Conservation (phyloP, 2,113 vertebrate genomes). For the Columbina picui region DNA sequence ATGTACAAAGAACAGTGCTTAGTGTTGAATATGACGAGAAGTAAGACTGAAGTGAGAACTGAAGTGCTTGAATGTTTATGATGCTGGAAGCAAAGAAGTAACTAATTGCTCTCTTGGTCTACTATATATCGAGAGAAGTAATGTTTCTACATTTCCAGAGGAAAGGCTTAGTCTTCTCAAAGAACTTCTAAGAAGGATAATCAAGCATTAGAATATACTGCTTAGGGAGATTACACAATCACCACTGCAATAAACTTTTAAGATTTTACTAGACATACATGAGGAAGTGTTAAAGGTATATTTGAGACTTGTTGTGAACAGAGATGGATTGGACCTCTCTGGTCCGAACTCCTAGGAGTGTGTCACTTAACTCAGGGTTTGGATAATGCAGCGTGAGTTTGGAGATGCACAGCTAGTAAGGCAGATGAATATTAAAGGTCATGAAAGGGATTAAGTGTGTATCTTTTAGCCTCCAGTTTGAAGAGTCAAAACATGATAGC, state of each 20-base stretch:
- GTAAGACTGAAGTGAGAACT: background rate
- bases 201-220: background rate
- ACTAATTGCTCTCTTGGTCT: background rate
- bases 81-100: background rate
- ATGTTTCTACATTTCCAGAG: background rate
- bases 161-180: background rate
- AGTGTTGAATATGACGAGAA: background rate
- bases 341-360: background rate
- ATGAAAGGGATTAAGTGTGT: background rate
- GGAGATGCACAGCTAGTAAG: background rate
- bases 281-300: background rate
- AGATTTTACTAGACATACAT: background rate
- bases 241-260: background rate
- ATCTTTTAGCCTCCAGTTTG: background rate
- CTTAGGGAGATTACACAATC: background rate
- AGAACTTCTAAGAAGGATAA: background rate
- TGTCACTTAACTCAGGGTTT: background rate
- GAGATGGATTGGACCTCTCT: background rate
- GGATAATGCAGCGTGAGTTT: background rate
- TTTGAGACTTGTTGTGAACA: background rate
- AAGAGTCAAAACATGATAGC: background rate
- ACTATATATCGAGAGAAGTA: background rate
- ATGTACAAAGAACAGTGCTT: background rate
- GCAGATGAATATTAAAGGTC: background rate
- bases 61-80: background rate